Base-by-base conservation (phyloP, 2,113 vertebrate genomes). In the Tragelaphus strepsiceros region DNA sequence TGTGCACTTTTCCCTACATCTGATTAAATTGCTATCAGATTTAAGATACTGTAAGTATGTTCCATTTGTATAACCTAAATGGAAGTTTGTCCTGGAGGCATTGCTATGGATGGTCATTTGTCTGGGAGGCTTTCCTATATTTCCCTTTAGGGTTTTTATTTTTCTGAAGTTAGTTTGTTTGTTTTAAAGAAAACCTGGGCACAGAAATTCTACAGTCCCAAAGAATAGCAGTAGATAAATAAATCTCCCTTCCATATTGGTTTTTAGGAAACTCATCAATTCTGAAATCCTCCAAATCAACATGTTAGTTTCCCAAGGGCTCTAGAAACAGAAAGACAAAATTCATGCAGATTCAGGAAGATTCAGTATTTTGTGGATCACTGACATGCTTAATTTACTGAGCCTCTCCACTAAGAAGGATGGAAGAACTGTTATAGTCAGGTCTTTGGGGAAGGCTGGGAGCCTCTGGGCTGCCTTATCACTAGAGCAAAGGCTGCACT, bases 321-420 rank as follows among this genome's bases (percentile, higher is more conserved):
- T 43, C 15, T 80, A 49, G 61, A 80, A 95, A 90, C 17, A 21
- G 30, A 88, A 90, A 78, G 53, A 88, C 46, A 92, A 49, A 85
- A 85, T 77, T 93, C 26, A 46, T 85, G 82, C 43, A 91, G 92
- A 86, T 90, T 95, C 49, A 64, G 54, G 92, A 93, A 89, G 78
- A 88, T 88, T 61, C 12, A 54, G 0, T 89, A 82, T 62, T 89
- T 54, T 19, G 17, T 67, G 62, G 62, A 35, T 78, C 88, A 53
- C 22, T 22, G 17, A 84, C 49, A 13, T 90, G 21, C 62, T 94
- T 90, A 64, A 81, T 96, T 91, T 54, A 61, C 26, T 59, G 53
- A 90, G 30, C 15, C 28, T 90, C 16, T 43, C 56, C 24, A 81
- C 12, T 14, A 32, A 61, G 78, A 56, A 61, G 87, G 74, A 81